Conservation (phyloP, 2,797 vertebrate genomes). For the Chanos chanos region DNA sequence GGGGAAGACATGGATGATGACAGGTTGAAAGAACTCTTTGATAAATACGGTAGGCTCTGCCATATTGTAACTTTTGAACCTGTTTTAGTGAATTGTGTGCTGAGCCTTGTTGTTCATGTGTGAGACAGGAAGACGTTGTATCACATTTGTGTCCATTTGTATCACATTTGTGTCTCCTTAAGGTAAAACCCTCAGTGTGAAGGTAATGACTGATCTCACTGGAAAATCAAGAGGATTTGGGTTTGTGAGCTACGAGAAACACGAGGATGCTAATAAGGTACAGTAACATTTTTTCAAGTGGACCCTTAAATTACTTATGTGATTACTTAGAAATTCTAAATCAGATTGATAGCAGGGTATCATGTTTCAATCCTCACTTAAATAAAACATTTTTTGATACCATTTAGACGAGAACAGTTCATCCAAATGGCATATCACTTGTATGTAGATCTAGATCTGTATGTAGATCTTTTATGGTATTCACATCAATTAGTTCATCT, state of each 20-base stretch:
- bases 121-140: background rate
- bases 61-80: slow-evolving; percentile 3
- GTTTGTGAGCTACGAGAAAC: slow-evolving; percentile 97
- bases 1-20: slow-evolving; percentile 95
- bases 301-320: too few relatives aligned
- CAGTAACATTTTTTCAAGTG: background rate
- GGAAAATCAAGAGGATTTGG: slow-evolving; percentile 99
- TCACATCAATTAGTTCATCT: too few relatives aligned
- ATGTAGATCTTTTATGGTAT: too few relatives aligned
- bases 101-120: background rate
- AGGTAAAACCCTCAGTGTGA: slow-evolving; percentile 98
- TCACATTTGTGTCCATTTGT: background rate
- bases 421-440: too few relatives aligned
- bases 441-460: too few relatives aligned
- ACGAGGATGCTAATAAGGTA: slow-evolving; percentile 98
- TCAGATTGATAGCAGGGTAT: too few relatives aligned
- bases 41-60: slow-evolving; percentile 85
- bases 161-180: slow-evolving; percentile 41
- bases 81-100: background rate
- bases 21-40: slow-evolving; percentile 88
- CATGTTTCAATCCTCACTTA: too few relatives aligned
- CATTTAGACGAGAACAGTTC: too few relatives aligned
- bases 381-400: too few relatives aligned
- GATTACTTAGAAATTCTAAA: too few relatives aligned
- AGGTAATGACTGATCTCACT: slow-evolving; percentile 93